A percentile compares a stretch with the other conserved stretches of the same genome.
Conservation (phyloP, 2,113 vertebrate genomes). For the Mellivora capensis region DNA sequence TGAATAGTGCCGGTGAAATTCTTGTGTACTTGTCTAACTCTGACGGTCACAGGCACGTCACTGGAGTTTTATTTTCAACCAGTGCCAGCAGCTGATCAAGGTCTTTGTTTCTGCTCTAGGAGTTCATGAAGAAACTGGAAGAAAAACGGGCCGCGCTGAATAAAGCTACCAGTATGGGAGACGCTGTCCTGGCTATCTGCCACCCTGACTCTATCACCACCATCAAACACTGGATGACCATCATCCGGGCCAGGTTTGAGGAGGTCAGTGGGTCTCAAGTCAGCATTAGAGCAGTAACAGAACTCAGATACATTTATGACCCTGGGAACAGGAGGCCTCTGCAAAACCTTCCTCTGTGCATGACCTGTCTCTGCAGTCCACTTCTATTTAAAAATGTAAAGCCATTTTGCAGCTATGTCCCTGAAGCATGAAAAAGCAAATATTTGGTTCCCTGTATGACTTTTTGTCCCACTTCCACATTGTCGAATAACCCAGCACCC, state of each 20-base stretch:
- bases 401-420: neutral
- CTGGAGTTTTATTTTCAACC: slow-evolving; percentile 39
- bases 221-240: slow-evolving; percentile 99
- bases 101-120: slow-evolving; percentile 82
- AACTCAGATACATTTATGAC: neutral
- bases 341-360: neutral
- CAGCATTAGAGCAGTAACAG: neutral
- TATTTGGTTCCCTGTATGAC: neutral
- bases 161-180: slow-evolving; percentile 94
- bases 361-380: neutral
- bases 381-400: neutral
- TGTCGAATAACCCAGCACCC: neutral
- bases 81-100: slow-evolving; percentile 61
- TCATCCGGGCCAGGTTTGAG: slow-evolving; percentile 97
- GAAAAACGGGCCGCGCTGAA: slow-evolving; percentile 92
- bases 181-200: slow-evolving; percentile 93
- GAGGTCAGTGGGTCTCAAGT: slow-evolving; percentile 87
- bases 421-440: neutral
- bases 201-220: slow-evolving; percentile 98
- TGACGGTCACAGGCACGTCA: neutral
- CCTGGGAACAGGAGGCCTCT: slow-evolving; percentile 54
- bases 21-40: neutral
- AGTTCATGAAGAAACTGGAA: slow-evolving; percentile 96
- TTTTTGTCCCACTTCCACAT: neutral
- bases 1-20: neutral